phyloP scores from a whole-genome alignment of 2,113 vertebrate species.

The Anolis sagrei region DNA sequence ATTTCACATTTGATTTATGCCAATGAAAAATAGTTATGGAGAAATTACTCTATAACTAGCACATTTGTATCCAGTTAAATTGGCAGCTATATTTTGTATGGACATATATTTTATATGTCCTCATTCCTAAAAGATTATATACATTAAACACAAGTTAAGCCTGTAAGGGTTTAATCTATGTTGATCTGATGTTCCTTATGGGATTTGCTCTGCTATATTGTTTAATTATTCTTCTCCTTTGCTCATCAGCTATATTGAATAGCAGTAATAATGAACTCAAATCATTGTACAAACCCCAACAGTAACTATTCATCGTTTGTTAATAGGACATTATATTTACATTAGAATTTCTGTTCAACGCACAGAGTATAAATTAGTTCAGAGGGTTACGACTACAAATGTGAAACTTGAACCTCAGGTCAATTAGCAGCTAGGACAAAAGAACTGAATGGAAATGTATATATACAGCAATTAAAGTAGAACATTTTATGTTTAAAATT shows the following conservation, averaged over 20 bases:
- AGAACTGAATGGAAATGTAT: constrained; percentile 41
- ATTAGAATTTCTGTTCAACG: constrained; percentile 60
- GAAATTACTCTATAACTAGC: constrained; percentile 45
- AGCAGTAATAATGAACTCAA: constrained; percentile 71
- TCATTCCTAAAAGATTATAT: constrained; percentile 43
- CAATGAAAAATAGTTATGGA: constrained; percentile 41
- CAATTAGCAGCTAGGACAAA: constrained; percentile 66
- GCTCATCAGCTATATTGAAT: constrained; percentile 57
- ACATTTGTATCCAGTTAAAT: constrained; percentile 52
- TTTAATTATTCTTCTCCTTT: constrained; percentile 64
- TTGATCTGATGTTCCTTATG: constrained; percentile 63
- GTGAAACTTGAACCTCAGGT: constrained; percentile 64
- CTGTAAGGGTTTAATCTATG: constrained; percentile 64
- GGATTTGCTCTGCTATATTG: constrained; percentile 61
- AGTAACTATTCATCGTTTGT: constrained; percentile 52
- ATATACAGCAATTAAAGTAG: constrained; percentile 57
- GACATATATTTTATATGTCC: constrained; percentile 30
- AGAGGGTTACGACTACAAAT: constrained; percentile 53
- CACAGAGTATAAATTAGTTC: constrained; percentile 57
- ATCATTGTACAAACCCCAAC: constrained; percentile 62
- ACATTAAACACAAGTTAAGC: constrained; percentile 66
- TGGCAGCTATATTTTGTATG: constrained; percentile 25
- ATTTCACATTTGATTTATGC: constrained; percentile 38
- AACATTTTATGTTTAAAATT: not conserved
- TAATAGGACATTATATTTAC: constrained; percentile 68